phyloP scores from a whole-genome alignment of 1,140 invertebrate species.

The Lepidurus couesii region DNA sequence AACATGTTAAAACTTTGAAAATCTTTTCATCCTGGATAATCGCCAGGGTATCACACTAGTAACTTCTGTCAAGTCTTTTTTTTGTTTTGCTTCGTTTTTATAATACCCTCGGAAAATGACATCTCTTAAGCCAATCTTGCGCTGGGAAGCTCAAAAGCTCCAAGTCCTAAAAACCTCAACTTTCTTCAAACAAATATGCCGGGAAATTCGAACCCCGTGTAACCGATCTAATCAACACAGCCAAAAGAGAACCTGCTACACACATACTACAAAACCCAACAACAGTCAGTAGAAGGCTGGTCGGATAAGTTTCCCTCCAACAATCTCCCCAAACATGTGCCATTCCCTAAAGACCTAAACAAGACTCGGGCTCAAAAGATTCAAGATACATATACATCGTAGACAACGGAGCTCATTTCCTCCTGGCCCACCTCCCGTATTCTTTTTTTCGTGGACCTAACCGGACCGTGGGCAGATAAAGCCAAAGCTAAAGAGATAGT shows the following conservation, averaged over 20 bases:
- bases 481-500: background rate
- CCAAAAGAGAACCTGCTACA: background rate
- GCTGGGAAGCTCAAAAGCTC: no score
- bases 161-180: no score
- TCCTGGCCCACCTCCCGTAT: background rate
- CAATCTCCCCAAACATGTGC: background rate
- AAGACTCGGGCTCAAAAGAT: background rate
- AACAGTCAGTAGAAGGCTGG: no score
- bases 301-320: background rate
- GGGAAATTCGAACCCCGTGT: background rate
- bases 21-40: no score
- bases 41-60: no score
- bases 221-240: slow-evolving; percentile 15
- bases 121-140: no score
- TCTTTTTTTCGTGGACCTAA: background rate
- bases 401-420: slow-evolving; percentile 6
- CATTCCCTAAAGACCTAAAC: background rate
- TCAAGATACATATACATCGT: background rate
- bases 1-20: no score
- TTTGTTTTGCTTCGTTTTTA: no score
- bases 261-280: background rate
- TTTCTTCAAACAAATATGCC: no score
- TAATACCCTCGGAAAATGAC: no score
- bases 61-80: no score
- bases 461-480: background rate